Percentiles rank a stretch among this genome's conserved stretches.
Conservation (phyloP, 2,888 invertebrate genomes). For the Macropis europaea region DNA sequence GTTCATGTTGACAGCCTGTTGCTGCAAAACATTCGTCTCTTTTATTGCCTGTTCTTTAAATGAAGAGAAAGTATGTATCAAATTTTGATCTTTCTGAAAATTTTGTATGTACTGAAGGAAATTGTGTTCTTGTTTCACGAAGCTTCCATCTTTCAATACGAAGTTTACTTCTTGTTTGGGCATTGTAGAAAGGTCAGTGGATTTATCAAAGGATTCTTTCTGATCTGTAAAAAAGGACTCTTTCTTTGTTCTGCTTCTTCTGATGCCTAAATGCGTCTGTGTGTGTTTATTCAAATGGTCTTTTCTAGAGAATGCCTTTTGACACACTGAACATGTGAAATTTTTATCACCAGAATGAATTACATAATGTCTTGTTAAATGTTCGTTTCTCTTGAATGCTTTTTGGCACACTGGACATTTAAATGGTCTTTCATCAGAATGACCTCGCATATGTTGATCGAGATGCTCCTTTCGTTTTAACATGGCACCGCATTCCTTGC, state of each 20-base stretch:
- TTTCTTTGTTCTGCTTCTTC: conserved; percentile 71
- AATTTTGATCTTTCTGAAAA: conserved; percentile 73
- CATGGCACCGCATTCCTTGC: conserved; percentile 81
- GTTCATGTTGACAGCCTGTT: conserved; percentile 76
- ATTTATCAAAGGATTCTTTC: conserved; percentile 66
- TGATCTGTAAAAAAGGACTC: conserved; percentile 64
- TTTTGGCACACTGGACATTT: conserved; percentile 79
- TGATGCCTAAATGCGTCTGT: conserved; percentile 79
- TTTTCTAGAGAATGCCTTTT: conserved; percentile 81
- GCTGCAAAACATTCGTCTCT: conserved; percentile 68
- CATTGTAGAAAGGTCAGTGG: conserved; percentile 45
- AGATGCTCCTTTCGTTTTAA: conserved; percentile 81
- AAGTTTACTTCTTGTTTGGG: conserved; percentile 70
- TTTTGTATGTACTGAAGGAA: conserved; percentile 73
- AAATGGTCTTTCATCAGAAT: conserved; percentile 80
- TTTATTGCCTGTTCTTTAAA: conserved; percentile 76
- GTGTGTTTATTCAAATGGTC: conserved; percentile 81
- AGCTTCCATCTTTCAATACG: conserved; percentile 67
- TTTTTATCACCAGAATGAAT: conserved; percentile 82
- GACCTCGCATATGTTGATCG: conserved; percentile 80
- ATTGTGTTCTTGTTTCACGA: conserved; percentile 70
- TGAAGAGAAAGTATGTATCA: conserved; percentile 74
- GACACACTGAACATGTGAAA: conserved; percentile 80
- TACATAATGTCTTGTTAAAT: conserved; percentile 81
- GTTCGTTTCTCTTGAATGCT: conserved; percentile 81